phyloP scores from a whole-genome alignment of 2,113 vertebrate genomes.

The Hemiscyllium ocellatum region DNA sequence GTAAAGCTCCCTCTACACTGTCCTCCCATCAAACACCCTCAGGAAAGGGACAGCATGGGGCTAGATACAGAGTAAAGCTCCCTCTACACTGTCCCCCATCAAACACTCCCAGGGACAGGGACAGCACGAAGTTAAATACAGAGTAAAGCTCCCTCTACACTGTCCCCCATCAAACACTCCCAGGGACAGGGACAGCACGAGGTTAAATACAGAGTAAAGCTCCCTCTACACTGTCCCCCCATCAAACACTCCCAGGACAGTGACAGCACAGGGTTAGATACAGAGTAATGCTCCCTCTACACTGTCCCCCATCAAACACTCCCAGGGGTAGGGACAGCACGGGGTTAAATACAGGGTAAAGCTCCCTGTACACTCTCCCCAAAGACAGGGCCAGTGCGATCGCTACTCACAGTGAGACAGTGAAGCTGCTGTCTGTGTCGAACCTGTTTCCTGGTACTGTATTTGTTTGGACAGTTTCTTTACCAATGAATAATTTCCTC shows the following conservation, averaged over 20 bases:
- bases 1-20: too few relatives aligned
- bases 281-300: not conserved
- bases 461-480: not conserved
- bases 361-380: too few relatives aligned
- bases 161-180: too few relatives aligned
- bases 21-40: too few relatives aligned
- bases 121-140: not conserved
- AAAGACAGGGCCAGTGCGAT: not conserved
- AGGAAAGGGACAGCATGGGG: not conserved
- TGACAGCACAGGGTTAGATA: not conserved
- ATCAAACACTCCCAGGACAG: too few relatives aligned
- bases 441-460: not conserved
- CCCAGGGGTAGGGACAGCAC: too few relatives aligned
- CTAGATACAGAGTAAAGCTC: not conserved
- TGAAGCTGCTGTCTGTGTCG: too few relatives aligned
- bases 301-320: too few relatives aligned
- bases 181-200: not conserved
- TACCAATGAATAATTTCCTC: not conserved
- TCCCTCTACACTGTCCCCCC: too few relatives aligned
- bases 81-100: not conserved
- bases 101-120: too few relatives aligned
- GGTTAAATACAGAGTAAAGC: not conserved
- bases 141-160: not conserved
- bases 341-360: not conserved
- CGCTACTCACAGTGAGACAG: too few relatives aligned